These are phyloP conservation scores for Numenius arquata DNA, from an alignment of 2,113 vertebrate genomes.

Conservation along the genomic window DNA sequence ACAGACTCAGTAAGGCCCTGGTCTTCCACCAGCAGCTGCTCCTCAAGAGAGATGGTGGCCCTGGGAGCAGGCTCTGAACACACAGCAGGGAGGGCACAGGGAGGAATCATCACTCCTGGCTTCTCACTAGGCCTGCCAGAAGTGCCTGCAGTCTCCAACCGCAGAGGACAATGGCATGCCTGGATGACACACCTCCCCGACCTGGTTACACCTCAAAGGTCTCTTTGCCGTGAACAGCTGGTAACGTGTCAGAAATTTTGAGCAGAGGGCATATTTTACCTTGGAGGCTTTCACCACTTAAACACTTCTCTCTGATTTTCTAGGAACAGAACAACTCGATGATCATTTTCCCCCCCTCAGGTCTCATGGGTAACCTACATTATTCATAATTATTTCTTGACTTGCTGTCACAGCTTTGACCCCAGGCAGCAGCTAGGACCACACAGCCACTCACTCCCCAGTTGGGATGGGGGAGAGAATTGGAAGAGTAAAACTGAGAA, in stretches of 20 bases:
- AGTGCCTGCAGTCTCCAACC: neutral
- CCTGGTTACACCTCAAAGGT: neutral
- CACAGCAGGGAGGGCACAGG: fast-evolving
- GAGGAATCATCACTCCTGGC: neutral
- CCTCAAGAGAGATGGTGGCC: neutral
- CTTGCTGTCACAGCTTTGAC: neutral
- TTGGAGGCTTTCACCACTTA: neutral
- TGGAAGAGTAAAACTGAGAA: neutral
- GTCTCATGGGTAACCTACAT: neutral
- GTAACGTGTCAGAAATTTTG: neutral
- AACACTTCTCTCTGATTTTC: neutral
- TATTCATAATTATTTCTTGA: neutral
- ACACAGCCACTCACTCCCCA: neutral
- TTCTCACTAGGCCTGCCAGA: neutral
- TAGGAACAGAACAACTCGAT: neutral
- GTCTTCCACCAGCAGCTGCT: neutral
- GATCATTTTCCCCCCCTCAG: neutral
- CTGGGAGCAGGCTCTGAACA: neutral
- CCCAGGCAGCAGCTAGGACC: neutral
- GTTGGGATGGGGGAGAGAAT: neutral
- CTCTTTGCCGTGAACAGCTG: neutral
- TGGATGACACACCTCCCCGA: neutral
- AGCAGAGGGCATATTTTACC: neutral
- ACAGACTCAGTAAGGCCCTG: neutral
- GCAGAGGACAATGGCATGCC: fast-evolving